Conservation (phyloP, 1,140 invertebrate species). For the Aricia agestis region DNA sequence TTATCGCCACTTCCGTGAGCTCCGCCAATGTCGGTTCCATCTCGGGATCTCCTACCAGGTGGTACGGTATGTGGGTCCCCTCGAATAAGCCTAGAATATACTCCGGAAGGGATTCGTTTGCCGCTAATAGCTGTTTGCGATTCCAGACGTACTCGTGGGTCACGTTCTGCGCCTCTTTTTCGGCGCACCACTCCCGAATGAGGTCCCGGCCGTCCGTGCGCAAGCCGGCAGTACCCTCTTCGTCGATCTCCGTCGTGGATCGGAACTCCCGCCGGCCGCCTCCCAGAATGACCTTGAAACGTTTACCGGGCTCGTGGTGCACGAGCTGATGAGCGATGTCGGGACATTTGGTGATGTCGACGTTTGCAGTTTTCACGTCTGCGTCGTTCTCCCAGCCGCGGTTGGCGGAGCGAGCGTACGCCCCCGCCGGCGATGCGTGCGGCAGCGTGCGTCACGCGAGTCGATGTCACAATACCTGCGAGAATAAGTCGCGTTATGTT, state of each 20-base stretch:
- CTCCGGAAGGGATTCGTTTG: neutral
- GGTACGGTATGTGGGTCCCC: slow-evolving; percentile 1
- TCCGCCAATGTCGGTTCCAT: neutral
- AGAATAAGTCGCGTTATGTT: neutral
- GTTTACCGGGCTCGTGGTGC: slow-evolving; percentile 1
- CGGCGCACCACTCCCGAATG: neutral
- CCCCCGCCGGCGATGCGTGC: slow-evolving; percentile 4
- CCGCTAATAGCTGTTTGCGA: neutral
- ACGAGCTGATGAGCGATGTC: slow-evolving; percentile 8
- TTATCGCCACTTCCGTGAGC: neutral
- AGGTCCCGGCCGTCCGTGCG: neutral
- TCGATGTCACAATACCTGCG: slow-evolving; percentile 1
- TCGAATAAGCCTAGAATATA: neutral
- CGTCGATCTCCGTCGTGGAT: neutral
- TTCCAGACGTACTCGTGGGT: slow-evolving; percentile 6
- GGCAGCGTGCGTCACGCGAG: slow-evolving; percentile 4
- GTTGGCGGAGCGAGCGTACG: slow-evolving; percentile 9
- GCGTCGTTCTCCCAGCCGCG: slow-evolving; percentile 10
- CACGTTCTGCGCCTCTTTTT: neutral
- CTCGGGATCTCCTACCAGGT: neutral
- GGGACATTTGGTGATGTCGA: neutral
- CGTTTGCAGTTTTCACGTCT: neutral
- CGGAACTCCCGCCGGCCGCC: neutral
- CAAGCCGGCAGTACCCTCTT: neutral
- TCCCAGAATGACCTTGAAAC: neutral